Evolutionary conservation across 2,888 invertebrate species (phyloP).

Genomic region (Cloeon dipterum): DNA sequence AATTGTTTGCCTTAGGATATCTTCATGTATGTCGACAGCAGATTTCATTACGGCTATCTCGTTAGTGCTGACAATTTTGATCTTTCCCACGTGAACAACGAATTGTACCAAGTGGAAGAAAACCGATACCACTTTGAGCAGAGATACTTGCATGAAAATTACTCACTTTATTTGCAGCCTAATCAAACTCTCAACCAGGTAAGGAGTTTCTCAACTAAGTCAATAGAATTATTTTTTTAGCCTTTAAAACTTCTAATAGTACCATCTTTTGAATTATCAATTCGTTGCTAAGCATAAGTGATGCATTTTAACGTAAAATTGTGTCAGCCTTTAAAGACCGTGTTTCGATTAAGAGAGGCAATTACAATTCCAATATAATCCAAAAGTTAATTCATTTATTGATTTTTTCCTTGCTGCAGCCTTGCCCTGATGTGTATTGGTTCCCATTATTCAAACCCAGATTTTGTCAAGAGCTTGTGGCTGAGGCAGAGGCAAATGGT

Average conservation of each 20-base stretch:
- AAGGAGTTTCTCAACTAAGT: constrained; percentile 9
- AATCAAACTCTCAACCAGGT: constrained; percentile 34
- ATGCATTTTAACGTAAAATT: no score
- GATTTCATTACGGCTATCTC: constrained; percentile 67
- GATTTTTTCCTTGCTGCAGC: no score
- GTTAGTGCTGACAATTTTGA: constrained; percentile 68
- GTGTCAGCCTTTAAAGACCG: no score
- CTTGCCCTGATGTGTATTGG: constrained; percentile 97
- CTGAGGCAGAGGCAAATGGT: constrained; percentile 73
- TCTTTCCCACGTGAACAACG: constrained; percentile 47
- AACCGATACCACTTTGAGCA: constrained; percentile 84
- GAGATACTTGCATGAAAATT: constrained; percentile 73
- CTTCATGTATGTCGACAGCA: constrained; percentile 80
- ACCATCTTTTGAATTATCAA: no score
- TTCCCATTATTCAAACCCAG: constrained; percentile 57
- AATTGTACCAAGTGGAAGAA: constrained; percentile 76
- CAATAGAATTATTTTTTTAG: constrained; percentile 2
- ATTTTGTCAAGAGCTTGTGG: constrained; percentile 70
- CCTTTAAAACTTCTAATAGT: constrained; percentile 12
- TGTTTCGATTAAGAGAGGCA: no score
- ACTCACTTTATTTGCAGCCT: constrained; percentile 40
- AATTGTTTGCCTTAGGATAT: constrained; percentile 36
- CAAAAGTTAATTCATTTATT: no score
- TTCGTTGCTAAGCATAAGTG: no score
- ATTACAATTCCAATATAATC: no score